Evolutionary conservation across 92 coral and sea anemone genomes (phyloP).

Genomic region (Heteractis magnifica): DNA sequence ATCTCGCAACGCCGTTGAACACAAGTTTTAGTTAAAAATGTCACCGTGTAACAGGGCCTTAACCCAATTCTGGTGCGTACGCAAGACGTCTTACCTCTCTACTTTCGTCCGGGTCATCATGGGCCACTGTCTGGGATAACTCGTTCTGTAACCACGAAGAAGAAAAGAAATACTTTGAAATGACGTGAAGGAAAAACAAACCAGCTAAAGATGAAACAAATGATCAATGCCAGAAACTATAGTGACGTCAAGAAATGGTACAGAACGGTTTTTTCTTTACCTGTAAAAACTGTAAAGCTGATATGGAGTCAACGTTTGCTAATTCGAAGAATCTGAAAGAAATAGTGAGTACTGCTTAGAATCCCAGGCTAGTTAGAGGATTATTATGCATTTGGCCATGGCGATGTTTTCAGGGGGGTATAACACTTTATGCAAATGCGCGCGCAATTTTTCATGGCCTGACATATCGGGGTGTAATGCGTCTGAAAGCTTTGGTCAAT

Average conservation of each 20-base stretch:
- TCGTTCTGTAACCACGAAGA: constrained; percentile 59
- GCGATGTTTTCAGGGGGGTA: not conserved
- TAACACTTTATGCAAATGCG: not conserved
- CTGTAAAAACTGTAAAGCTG: constrained; percentile 86
- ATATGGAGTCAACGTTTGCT: constrained; percentile 61
- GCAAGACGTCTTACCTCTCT: constrained; percentile 60
- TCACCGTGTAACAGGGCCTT: not conserved
- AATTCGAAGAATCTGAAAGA: constrained; percentile 73
- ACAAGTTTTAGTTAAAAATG: not conserved
- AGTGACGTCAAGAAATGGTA: too few relatives aligned
- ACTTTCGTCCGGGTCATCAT: constrained; percentile 84
- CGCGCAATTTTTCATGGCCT: not conserved
- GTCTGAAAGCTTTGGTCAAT: too few relatives aligned
- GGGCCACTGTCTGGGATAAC: constrained; percentile 75
- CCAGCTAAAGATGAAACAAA: not conserved
- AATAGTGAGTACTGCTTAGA: not conserved
- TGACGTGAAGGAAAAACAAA: not conserved
- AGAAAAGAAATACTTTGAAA: not conserved
- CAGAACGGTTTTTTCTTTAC: constrained; percentile 12
- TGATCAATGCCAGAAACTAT: too few relatives aligned
- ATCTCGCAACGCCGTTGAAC: not conserved
- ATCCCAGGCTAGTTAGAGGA: not conserved
- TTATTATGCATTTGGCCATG: too few relatives aligned
- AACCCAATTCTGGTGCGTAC: not conserved
- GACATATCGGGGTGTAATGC: too few relatives aligned